These are phyloP conservation scores for Eupithecia insigniata DNA, from an alignment of 2,888 invertebrate genomes.

Conservation along the genomic window DNA sequence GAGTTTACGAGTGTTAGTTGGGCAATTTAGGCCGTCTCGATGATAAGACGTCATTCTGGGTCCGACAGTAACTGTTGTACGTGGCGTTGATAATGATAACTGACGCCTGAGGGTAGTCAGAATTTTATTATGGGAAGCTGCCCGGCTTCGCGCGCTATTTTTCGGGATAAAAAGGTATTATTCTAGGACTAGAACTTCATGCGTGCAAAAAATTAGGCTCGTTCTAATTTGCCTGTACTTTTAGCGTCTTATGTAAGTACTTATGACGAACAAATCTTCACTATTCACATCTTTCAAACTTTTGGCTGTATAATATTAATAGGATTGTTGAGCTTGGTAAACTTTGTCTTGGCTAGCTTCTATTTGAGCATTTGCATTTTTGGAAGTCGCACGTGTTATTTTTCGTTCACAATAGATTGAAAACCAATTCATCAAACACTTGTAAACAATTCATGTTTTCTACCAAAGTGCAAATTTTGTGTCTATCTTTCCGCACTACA, in stretches of 20 bases:
- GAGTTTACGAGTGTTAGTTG: slow-evolving; percentile 76
- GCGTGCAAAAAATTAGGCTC: neutral
- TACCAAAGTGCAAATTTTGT: neutral
- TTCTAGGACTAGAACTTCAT: neutral
- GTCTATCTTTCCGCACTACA: neutral
- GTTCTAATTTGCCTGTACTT: neutral
- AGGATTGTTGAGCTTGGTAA: too few relatives aligned
- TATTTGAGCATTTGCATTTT: neutral
- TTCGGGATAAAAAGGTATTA: neutral
- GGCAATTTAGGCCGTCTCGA: slow-evolving; percentile 63
- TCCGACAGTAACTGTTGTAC: slow-evolving; percentile 16
- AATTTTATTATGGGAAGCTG: neutral
- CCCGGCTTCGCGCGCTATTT: neutral
- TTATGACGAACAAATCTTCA: neutral
- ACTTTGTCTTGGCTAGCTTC: neutral
- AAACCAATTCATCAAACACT: too few relatives aligned
- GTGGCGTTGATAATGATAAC: neutral
- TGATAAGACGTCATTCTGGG: slow-evolving; percentile 73
- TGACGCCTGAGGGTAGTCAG: neutral
- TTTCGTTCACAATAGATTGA: neutral
- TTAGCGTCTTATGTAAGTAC: too few relatives aligned
- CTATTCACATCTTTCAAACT: neutral
- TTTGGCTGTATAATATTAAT: neutral
- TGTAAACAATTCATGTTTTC: too few relatives aligned
- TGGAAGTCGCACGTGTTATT: neutral